phyloP scores from a whole-genome alignment of 2,113 vertebrate species.

The Pelecanoides urinatrix region DNA sequence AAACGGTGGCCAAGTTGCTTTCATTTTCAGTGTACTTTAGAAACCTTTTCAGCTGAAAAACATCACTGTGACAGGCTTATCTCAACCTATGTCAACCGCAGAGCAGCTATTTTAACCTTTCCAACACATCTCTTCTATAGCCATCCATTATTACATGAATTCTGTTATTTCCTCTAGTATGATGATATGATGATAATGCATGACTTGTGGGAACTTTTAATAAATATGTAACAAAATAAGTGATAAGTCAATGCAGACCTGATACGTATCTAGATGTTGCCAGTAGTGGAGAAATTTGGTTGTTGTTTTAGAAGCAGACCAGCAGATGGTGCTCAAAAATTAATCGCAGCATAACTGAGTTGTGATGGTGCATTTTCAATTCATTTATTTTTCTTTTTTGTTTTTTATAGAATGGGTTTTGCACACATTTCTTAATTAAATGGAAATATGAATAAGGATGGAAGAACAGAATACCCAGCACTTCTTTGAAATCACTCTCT shows the following conservation, averaged over 20 bases:
- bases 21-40: neutral
- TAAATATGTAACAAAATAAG: neutral
- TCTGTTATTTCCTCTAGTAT: neutral
- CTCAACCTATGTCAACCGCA: neutral
- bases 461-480: neutral
- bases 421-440: neutral
- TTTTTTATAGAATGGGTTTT: neutral
- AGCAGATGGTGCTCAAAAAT: constrained; percentile 51
- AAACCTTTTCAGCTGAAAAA: neutral
- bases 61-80: neutral
- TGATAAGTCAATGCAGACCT: neutral
- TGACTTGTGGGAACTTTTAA: neutral
- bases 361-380: neutral
- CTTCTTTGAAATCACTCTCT: neutral
- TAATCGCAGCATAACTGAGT: neutral
- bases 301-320: neutral
- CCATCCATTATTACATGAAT: neutral
- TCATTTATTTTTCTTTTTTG: neutral
- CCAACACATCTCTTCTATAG: neutral
- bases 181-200: neutral
- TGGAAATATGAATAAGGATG: neutral
- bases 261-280: neutral
- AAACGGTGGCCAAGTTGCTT: neutral
- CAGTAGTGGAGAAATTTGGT: neutral
- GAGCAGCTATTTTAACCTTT: neutral